Evolutionary conservation across 1,140 invertebrate genomes (phyloP), one percentile per base, ranked within the genome.

Genomic region (Hormaphis cornu): DNA sequence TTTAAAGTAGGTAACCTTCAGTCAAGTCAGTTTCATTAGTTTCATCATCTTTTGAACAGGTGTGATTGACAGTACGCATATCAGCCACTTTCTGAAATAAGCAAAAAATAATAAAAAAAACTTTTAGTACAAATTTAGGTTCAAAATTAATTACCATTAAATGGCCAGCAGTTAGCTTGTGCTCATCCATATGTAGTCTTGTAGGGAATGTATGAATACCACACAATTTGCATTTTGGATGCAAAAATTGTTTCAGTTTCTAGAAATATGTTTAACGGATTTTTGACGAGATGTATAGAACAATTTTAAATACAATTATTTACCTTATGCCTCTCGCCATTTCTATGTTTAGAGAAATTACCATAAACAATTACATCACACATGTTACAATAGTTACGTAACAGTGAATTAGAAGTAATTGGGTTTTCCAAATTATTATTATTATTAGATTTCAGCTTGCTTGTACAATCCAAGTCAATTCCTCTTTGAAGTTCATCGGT

Each of bases 131-230:
- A 12, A 53, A 7, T 14, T 9, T 12, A 44, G 28, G n/a, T 50
- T 22, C 35, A 22, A 18, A 5, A 52, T 50, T 42, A 16, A 40
- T 7, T 75, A 87, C 88, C 77, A 79, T 84, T 79, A 83, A 84
- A 75, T 87, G 86, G 26, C 81, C 79, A 3, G 85, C 84, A 18
- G 84, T 84, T 69, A 87, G 77, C 71, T 85, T 82, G 77, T 87
- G 86, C n/a, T 85, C 83, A 66, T 87, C 84, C 75, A 83, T 87
- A 74, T 87, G 86, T 72, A 87, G 84, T 52, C 86, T 81, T 4
- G 87, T 89, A 0, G 88, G 87, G 75, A 90, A 90, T 78, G 90
- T n/a, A n/a, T n/a, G 88, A 76, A 88, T 87, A 71, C 83, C 81
- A 77, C 89, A 91, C 24, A 84, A 82, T 0, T 83, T 82, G 75